phyloP scores from a whole-genome alignment of 2,113 vertebrate species.

The Gavia stellata region DNA sequence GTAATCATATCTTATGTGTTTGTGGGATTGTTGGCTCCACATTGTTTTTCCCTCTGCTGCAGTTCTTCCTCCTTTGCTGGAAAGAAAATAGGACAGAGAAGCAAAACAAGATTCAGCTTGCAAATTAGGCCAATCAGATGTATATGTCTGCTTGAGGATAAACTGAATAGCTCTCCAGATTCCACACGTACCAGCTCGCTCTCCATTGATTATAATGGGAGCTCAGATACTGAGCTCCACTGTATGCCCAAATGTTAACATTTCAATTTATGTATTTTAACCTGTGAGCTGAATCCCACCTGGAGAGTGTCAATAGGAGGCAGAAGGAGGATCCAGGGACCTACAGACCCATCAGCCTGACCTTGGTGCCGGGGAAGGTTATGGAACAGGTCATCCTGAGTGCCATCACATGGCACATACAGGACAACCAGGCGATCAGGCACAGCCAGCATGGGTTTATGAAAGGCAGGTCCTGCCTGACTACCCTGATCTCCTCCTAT shows the following conservation, averaged over 20 bases:
- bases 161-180: not conserved
- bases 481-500: not conserved
- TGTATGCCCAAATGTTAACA: not conserved
- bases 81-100: not conserved
- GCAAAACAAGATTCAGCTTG: not conserved
- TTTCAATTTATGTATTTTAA: not conserved
- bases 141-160: not conserved
- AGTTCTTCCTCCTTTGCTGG: not conserved
- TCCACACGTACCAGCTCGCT: not conserved
- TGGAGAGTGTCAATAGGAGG: not conserved
- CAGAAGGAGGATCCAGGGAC: not conserved
- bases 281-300: not conserved
- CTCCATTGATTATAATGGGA: not conserved
- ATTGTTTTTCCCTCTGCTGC: not conserved
- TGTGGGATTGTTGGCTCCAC: not conserved
- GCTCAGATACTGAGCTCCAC: not conserved
- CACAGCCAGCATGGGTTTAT: not conserved
- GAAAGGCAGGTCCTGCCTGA: not conserved
- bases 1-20: not conserved
- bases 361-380: not conserved
- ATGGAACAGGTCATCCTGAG: not conserved
- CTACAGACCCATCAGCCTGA: not conserved
- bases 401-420: accelerated
- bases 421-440: not conserved
- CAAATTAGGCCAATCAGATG: not conserved